Evolutionary conservation across 2,113 vertebrate species (phyloP), one percentile per base, ranked within the genome.

Genomic region (Perca fluviatilis): DNA sequence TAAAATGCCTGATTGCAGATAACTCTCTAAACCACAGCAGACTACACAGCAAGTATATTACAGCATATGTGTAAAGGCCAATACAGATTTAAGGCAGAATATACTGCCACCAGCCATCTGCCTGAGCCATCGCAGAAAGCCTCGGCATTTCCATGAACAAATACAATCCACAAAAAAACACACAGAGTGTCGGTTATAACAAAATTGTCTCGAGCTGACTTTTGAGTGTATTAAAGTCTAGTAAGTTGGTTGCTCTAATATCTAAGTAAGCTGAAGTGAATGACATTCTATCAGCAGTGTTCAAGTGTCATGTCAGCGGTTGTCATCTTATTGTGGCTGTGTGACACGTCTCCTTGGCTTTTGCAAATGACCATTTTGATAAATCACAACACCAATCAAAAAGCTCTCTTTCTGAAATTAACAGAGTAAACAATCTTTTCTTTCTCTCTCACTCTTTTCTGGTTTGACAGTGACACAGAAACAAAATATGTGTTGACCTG

Each of bases 391-490:
- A 78, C 56, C 66, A 82, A 82, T 85, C 70, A 63, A 49, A 77
- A 82, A 71, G 65, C 70, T 58, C 86, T 87, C 63, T 79, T 40
- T 85, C 63, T 74, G 49, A 71, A 74, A 85, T 87, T 69, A 92
- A 74, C 85, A 86, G 69, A 83, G 60, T 70, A 86, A 90, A 88
- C 72, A 75, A 19, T 23, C 63, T 64, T 65, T 53, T 56, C 27
- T 72, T 23, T 73, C 25, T 57, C 23, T 51, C 60, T 73, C 47
- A 65, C n/a, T 53, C 36, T 61, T 40, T 79, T 76, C 51, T 54
- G 76, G 47, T 72, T 43, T 81, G 80, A 84, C 79, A 84, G 73
- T 82, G 86, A 80, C 74, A 86, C 79, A 90, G 82, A 90, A 92
- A 88, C 79, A 84, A 87, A 89, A 80, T 82, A 81, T 75, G 76